These are phyloP conservation scores for Indri indri DNA, from an alignment of 2,113 vertebrate genomes.

Conservation along the genomic window DNA sequence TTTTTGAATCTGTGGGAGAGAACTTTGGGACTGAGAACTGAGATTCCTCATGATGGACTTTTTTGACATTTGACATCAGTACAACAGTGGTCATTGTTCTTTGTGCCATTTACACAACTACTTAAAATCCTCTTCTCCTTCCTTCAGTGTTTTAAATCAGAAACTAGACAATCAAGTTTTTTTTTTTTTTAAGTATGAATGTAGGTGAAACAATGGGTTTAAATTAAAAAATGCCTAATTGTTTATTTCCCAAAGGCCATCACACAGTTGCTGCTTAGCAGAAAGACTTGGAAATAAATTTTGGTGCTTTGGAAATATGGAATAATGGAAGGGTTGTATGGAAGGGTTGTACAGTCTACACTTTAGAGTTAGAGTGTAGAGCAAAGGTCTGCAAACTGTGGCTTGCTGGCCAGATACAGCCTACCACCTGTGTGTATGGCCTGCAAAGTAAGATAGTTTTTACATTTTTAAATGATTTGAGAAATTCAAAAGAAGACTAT, in stretches of 20 bases:
- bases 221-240: background rate
- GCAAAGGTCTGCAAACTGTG: background rate
- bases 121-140: constrained; percentile 27
- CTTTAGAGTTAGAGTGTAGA: background rate
- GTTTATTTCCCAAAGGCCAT: background rate
- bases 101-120: constrained; percentile 19
- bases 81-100: constrained; percentile 17
- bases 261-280: background rate
- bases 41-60: background rate
- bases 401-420: background rate
- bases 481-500: background rate
- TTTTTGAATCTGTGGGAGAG: background rate
- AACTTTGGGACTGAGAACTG: constrained; percentile 8
- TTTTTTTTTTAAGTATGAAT: background rate
- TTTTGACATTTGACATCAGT: background rate
- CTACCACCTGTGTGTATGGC: background rate
- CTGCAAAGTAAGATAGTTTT: background rate
- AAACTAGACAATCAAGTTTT: background rate
- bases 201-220: background rate
- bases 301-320: background rate
- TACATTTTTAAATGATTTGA: background rate
- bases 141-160: constrained; percentile 45
- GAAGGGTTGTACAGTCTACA: background rate
- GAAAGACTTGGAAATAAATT: background rate
- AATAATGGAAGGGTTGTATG: background rate